Base-by-base conservation (phyloP, 2,888 invertebrate genomes). In the Hybos culiciformis region DNA sequence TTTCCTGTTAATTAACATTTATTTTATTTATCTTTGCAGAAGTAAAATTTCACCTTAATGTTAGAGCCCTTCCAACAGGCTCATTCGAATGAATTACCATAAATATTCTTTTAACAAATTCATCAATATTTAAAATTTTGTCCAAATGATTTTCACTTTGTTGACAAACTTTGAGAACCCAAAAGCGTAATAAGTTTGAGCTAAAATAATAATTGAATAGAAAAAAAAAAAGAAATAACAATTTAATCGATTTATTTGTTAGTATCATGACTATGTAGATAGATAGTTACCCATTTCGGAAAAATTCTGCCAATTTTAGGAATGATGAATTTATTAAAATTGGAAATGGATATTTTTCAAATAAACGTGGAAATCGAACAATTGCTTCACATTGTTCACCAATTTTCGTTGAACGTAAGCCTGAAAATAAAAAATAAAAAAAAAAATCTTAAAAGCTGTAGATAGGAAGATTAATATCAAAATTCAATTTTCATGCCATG, bases 331-430 rank as follows among this genome's bases (percentile, higher is more conserved):
- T 97, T 23, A 97, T 96, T 17, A 97, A 70, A 57, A 96, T 93
- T 0, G 97, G 97, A 67, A 96, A 96, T 0, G 97, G 97, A 64
- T 96, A 94, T 61, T 94, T 93, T 60, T 94, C 93, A 66, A 97
- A 94, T 0, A 97, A 70, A 24, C 86, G 76, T 1, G 96, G 93
- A 66, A 93, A 94, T 32, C 90, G 78, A 1, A 96, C 93, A 53
- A 97, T 93, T 0, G 96, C 91, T 67, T 96, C 96, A 66, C 93
- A 92, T 69, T 97, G 96, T 58, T 96, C 93, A 11, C 96, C 96
- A 36, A 88, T 82, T 70, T 86, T 88, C 15, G 79, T 75, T 1
- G 94, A 94, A 42, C 93, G 72, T 17, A 97, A 70, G 36, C 93
- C 92, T 92, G 55, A 36, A 71, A 68, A 14, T 29, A 37, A 11